Conservation (phyloP, 2,888 invertebrate species). For the Agonopterix heracliana region DNA sequence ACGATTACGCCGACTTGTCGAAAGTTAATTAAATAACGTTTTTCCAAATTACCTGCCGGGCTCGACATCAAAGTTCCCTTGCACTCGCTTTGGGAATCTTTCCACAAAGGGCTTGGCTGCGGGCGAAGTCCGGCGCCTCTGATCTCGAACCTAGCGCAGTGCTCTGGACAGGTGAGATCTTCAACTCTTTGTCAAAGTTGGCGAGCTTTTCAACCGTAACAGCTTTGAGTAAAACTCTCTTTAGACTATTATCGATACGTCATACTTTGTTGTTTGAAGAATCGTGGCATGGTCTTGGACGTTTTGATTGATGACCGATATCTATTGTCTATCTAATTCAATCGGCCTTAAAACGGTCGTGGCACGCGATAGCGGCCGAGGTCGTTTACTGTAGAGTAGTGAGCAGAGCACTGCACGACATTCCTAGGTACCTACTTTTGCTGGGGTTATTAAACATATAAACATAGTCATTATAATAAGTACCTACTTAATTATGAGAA, state of each 20-base stretch:
- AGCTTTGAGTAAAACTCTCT: constrained; percentile 10
- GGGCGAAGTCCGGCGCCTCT: constrained; percentile 53
- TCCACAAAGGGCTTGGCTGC: constrained; percentile 63
- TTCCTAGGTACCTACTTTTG: constrained; percentile 2
- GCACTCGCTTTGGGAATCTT: constrained; percentile 54
- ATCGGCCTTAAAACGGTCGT: constrained; percentile 39
- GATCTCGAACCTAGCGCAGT: constrained; percentile 42
- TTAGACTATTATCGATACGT: neutral
- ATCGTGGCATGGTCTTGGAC: constrained; percentile 30
- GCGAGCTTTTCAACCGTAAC: neutral
- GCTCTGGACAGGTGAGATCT: constrained; percentile 53
- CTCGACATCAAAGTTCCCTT: constrained; percentile 62
- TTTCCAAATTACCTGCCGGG: constrained; percentile 72
- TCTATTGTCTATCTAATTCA: constrained; percentile 58
- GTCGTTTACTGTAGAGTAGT: constrained; percentile 32
- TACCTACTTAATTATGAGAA: neutral
- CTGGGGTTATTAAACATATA: neutral
- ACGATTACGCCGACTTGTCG: constrained; percentile 73
- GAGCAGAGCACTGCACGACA: constrained; percentile 29
- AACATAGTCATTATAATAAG: neutral
- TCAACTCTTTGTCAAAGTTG: constrained; percentile 43
- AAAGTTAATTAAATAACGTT: constrained; percentile 77
- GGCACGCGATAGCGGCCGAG: constrained; percentile 45
- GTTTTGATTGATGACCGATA: constrained; percentile 57
- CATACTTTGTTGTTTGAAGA: constrained; percentile 28